Evolutionary conservation across 2,888 invertebrate genomes (phyloP).

Genomic region (Saturnia japonica): DNA sequence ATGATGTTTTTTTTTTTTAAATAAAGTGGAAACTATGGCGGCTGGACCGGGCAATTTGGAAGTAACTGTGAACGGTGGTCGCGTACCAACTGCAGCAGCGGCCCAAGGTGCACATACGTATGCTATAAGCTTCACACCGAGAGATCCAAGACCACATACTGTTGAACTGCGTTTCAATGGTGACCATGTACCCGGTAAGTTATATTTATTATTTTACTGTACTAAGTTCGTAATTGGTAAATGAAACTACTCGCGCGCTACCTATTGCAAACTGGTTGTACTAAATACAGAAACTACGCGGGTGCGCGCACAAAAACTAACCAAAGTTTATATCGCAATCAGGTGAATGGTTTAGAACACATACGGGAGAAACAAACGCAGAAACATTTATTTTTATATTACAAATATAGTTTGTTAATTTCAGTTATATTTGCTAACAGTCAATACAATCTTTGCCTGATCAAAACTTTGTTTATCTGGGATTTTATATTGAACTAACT

Average conservation of each 20-base stretch:
- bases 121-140: constrained; percentile 97
- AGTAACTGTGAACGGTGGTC: constrained; percentile 98
- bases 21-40: constrained; percentile 96
- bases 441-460: background rate
- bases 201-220: constrained; percentile 1
- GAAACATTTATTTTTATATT: too few species aligned
- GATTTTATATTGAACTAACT: constrained; percentile 6
- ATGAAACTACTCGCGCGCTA: too few species aligned
- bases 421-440: background rate
- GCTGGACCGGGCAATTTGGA: constrained; percentile 99
- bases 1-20: background rate
- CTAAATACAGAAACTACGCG: too few species aligned
- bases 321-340: too few species aligned
- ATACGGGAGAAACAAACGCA: too few species aligned
- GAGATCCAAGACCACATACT: constrained; percentile 94
- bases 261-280: too few species aligned
- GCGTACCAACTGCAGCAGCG: constrained; percentile 97
- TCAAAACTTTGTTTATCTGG: background rate
- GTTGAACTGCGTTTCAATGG: constrained; percentile 98
- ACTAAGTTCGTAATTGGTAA: background rate
- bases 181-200: constrained; percentile 93
- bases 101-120: constrained; percentile 98
- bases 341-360: too few species aligned
- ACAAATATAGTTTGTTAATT: too few species aligned
- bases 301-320: too few species aligned